phyloP scores from a whole-genome alignment of 2,113 vertebrate genomes.

The Ancistrus triradiatus region DNA sequence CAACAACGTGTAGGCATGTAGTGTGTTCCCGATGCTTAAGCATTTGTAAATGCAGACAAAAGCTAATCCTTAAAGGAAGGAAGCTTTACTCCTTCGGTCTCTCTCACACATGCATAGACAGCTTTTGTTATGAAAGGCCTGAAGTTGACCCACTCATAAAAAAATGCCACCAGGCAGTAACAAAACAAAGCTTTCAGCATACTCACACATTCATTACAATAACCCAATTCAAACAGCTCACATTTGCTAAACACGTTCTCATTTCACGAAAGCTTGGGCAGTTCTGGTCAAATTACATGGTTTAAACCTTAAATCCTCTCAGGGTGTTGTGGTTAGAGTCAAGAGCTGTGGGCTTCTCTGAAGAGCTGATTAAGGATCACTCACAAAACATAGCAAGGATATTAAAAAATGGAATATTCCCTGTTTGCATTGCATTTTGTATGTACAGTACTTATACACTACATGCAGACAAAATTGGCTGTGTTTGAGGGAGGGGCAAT shows the following conservation, averaged over 20 bases:
- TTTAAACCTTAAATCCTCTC: no score
- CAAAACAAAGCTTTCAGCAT: slow-evolving; percentile 10
- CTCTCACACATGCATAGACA: not conserved
- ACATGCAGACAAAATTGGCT: no score
- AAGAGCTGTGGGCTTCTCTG: no score
- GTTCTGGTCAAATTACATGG: no score
- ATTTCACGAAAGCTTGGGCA: not conserved
- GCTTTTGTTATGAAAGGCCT: not conserved
- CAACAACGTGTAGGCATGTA: not conserved
- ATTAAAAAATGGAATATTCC: no score
- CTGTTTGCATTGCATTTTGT: no score
- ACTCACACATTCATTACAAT: not conserved
- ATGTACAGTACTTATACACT: no score
- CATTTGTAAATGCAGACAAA: not conserved
- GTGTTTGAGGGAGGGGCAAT: no score
- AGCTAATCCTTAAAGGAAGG: not conserved
- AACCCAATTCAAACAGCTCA: not conserved
- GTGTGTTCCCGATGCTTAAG: not conserved
- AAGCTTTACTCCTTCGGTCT: not conserved
- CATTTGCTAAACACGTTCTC: not conserved
- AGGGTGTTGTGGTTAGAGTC: no score
- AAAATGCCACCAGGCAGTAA: slow-evolving; percentile 1
- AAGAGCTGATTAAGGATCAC: no score
- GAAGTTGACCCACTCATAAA: not conserved
- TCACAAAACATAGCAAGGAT: no score